phyloP scores from a whole-genome alignment of 2,113 vertebrate genomes.

The Climacteris rufus region DNA sequence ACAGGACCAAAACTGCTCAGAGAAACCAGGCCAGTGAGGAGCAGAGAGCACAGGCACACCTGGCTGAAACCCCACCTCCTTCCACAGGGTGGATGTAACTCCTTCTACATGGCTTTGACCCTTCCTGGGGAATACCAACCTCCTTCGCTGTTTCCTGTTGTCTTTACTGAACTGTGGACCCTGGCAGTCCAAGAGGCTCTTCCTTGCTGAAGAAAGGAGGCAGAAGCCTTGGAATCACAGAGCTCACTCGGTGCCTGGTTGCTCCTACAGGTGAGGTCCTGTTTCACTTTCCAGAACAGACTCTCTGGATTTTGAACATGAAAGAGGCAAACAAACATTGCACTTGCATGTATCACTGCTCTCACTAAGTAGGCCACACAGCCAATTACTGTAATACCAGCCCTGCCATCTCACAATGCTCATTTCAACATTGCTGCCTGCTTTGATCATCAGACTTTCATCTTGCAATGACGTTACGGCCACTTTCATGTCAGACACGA shows the following conservation, averaged over 20 bases:
- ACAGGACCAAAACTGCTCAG: not conserved
- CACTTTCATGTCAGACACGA: slow-evolving; percentile 56
- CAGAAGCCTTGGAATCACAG: not conserved
- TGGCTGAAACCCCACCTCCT: not conserved
- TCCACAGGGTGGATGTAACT: not conserved
- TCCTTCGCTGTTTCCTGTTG: not conserved
- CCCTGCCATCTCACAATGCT: slow-evolving; percentile 42
- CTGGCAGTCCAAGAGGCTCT: not conserved
- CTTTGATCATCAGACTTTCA: slow-evolving; percentile 66
- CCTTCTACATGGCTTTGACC: not conserved
- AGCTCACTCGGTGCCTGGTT: not conserved
- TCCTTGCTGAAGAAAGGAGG: not conserved
- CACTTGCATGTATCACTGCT: not conserved
- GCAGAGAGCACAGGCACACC: not conserved
- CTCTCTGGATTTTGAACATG: not conserved
- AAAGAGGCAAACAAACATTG: slow-evolving; percentile 21
- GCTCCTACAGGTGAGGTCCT: not conserved
- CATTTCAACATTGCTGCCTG: slow-evolving; percentile 35
- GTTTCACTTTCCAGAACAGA: not conserved
- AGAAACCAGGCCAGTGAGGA: not conserved
- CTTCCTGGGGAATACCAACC: not conserved
- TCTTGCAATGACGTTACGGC: not conserved
- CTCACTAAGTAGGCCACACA: slow-evolving; percentile 50
- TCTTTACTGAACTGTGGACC: not conserved
- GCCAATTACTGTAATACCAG: slow-evolving; percentile 51